Conservation (phyloP, 2,888 invertebrate genomes). For the Andrena camellia region DNA sequence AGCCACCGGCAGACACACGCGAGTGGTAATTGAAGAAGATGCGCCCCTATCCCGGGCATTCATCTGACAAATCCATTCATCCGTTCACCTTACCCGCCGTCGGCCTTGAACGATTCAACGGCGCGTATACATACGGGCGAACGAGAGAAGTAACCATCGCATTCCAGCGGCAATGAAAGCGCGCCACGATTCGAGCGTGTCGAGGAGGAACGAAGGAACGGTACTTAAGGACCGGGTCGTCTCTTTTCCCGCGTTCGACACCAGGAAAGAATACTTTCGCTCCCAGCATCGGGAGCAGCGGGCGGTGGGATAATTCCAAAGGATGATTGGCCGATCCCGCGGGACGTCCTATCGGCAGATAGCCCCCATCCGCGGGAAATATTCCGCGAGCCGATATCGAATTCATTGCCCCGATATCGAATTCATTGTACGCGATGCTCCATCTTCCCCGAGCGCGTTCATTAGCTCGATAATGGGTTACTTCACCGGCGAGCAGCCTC, state of each 20-base stretch:
- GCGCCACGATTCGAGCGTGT: constrained; percentile 39
- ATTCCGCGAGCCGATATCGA: constrained; percentile 33
- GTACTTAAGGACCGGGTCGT: constrained; percentile 45
- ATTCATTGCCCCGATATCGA: constrained; percentile 27
- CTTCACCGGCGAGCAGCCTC: constrained; percentile 23
- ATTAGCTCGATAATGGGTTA: constrained; percentile 64
- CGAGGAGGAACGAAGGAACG: constrained; percentile 48
- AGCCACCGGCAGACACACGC: constrained; percentile 37
- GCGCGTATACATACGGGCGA: constrained; percentile 38
- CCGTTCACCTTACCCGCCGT: constrained; percentile 56
- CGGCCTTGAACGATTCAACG: constrained; percentile 62
- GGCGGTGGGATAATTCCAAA: constrained; percentile 34
- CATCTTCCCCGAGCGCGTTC: constrained; percentile 35
- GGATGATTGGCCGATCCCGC: constrained; percentile 9
- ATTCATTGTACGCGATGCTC: constrained; percentile 26
- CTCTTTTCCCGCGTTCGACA: background rate
- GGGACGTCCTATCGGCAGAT: background rate
- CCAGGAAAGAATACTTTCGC: constrained; percentile 15
- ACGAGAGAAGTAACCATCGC: constrained; percentile 64
- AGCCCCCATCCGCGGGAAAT: constrained; percentile 16
- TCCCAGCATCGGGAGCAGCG: background rate
- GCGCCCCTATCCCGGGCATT: constrained; percentile 55
- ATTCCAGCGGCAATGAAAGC: constrained; percentile 58
- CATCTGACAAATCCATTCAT: constrained; percentile 69
- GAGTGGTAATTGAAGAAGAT: constrained; percentile 59